Conservation (phyloP, 2,113 vertebrate genomes). For the Nycticorax nycticorax region DNA sequence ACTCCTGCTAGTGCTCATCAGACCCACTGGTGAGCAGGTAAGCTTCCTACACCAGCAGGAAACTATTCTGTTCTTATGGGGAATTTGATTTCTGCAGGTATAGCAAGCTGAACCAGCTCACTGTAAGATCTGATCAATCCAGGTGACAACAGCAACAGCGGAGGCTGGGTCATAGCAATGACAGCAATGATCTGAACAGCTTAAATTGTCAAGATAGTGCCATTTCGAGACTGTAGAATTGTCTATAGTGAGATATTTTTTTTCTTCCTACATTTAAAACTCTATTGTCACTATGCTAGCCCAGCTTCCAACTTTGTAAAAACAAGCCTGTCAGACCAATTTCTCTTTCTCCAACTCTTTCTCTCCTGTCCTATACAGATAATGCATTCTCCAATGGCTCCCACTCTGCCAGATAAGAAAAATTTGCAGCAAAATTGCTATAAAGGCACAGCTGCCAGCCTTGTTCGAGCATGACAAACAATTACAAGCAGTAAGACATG, state of each 20-base stretch:
- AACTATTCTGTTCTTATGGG: neutral
- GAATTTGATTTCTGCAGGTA: neutral
- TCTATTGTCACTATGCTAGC: neutral
- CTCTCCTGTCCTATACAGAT: neutral
- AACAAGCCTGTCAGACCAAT: neutral
- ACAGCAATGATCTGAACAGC: neutral
- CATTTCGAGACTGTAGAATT: neutral
- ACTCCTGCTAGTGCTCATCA: neutral
- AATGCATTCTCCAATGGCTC: neutral
- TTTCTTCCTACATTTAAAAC: neutral
- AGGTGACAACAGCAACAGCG: neutral
- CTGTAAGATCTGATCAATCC: neutral
- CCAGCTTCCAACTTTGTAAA: neutral
- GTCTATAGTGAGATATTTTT: neutral
- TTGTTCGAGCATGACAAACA: neutral
- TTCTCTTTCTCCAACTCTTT: neutral
- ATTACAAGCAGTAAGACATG: neutral
- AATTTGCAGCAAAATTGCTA: neutral
- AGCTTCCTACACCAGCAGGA: neutral
- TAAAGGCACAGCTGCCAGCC: neutral
- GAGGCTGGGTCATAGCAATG: neutral
- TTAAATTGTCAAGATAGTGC: neutral
- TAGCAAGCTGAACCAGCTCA: neutral
- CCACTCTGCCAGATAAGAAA: neutral
- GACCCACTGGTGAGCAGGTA: neutral